phyloP scores from a whole-genome alignment of 1,140 invertebrate species.

The Melanaphis sacchari region DNA sequence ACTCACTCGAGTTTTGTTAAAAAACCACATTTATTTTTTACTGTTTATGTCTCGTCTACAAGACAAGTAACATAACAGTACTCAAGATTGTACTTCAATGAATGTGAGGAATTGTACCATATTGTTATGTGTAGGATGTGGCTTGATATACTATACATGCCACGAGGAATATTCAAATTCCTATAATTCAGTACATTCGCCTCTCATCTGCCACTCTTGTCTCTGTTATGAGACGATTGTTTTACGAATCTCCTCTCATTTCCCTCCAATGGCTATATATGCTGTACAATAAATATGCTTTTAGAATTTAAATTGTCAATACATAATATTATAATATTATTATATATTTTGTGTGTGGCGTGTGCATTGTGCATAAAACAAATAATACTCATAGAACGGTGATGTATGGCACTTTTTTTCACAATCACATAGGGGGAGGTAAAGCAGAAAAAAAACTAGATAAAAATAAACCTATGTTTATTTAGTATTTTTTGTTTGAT shows the following conservation, averaged over 20 bases:
- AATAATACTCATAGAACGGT: neutral
- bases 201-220: neutral
- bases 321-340: neutral
- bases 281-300: neutral
- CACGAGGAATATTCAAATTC: neutral
- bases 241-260: neutral
- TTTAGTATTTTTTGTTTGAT: too few species aligned
- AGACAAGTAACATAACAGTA: neutral
- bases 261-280: neutral
- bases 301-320: constrained; percentile 12
- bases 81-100: neutral
- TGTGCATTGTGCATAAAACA: neutral
- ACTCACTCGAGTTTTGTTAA: too few species aligned
- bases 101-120: neutral
- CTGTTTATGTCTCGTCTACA: neutral
- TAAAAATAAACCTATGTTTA: too few species aligned
- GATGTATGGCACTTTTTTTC: neutral
- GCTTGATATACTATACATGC: neutral
- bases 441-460: neutral
- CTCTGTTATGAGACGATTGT: neutral
- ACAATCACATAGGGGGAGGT: too few species aligned
- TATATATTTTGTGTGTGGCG: neutral
- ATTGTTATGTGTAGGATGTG: neutral
- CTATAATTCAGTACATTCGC: neutral
- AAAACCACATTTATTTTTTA: neutral